A percentile compares a stretch with the other conserved stretches of the same genome.
Evolutionary conservation across 1,140 invertebrate species (phyloP).

Genomic region (Drosophila bocki): DNA sequence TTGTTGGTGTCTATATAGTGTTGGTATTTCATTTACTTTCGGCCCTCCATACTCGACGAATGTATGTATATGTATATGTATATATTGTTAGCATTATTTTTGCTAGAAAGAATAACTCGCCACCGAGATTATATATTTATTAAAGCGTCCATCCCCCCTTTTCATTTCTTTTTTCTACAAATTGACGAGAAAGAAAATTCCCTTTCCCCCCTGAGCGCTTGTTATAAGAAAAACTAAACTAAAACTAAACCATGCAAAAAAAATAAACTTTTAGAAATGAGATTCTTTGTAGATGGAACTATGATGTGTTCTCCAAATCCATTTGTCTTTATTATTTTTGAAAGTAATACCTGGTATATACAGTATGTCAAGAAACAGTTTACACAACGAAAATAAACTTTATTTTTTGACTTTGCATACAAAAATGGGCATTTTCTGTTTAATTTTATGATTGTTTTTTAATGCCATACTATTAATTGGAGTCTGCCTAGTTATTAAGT

Average conservation of each 20-base stretch:
- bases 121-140: constrained; percentile 79
- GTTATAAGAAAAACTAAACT: constrained; percentile 61
- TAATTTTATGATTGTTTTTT: no score
- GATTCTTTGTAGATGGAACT: constrained; percentile 52
- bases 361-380: no score
- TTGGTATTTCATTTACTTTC: constrained; percentile 4
- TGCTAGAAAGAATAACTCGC: constrained; percentile 74
- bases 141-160: constrained; percentile 37
- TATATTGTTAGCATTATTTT: constrained; percentile 53
- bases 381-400: no score
- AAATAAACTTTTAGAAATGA: constrained; percentile 77
- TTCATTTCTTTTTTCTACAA: constrained; percentile 56
- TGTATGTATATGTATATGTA: constrained; percentile 50
- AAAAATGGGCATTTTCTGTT: no score
- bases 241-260: constrained; percentile 35
- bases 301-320: constrained; percentile 27
- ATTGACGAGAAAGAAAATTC: constrained; percentile 38
- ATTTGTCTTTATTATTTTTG: constrained; percentile 34
- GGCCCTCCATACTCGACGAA: constrained; percentile 18
- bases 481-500: no score
- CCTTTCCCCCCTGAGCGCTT: constrained; percentile 63
- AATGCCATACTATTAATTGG: no score
- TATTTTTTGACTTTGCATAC: no score
- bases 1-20: constrained; percentile 12
- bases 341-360: constrained; percentile 6